These are phyloP conservation scores for Pomatorhinus ruficollis DNA, from an alignment of 2,113 vertebrate species.

Conservation along the genomic window DNA sequence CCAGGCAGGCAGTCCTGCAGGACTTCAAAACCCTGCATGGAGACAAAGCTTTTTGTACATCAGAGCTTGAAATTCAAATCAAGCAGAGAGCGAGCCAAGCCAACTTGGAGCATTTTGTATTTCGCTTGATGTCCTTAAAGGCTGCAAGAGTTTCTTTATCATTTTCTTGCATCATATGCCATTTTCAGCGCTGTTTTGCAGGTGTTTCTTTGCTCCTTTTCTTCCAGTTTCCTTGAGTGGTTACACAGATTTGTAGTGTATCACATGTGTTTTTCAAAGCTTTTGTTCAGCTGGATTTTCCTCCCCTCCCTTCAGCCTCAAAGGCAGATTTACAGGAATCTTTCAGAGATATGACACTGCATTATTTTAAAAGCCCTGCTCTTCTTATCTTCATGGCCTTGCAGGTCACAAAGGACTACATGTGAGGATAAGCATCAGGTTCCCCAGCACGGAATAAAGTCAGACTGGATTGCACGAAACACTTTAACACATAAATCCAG, in stretches of 20 bases:
- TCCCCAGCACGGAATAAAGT: slow-evolving; percentile 34
- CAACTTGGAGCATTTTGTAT: not conserved
- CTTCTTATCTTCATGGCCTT: slow-evolving; percentile 57
- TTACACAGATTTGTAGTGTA: not conserved
- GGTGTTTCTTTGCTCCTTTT: not conserved
- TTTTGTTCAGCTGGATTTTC: slow-evolving; percentile 59
- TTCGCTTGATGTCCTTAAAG: not conserved
- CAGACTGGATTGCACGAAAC: slow-evolving; percentile 44
- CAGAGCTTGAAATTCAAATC: slow-evolving; percentile 32
- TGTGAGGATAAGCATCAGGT: slow-evolving; percentile 55
- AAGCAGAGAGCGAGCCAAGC: not conserved
- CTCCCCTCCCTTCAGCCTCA: not conserved
- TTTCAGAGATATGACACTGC: slow-evolving; percentile 48
- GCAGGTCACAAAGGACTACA: slow-evolving; percentile 42
- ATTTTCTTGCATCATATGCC: not conserved
- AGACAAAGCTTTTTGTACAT: slow-evolving; percentile 37
- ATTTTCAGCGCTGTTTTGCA: not conserved
- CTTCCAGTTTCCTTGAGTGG: not conserved
- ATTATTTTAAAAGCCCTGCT: slow-evolving; percentile 67
- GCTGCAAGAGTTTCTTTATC: not conserved
- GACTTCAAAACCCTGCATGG: not conserved
- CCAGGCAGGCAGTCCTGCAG: slow-evolving; percentile 19
- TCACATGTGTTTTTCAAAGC: not conserved
- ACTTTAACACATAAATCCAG: slow-evolving; percentile 39
- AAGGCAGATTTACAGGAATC: slow-evolving; percentile 63